A percentile compares a stretch with the other conserved stretches of the same genome.
Evolutionary conservation across 2,113 vertebrate genomes (phyloP).

Genomic region (Hippocampus comes): DNA sequence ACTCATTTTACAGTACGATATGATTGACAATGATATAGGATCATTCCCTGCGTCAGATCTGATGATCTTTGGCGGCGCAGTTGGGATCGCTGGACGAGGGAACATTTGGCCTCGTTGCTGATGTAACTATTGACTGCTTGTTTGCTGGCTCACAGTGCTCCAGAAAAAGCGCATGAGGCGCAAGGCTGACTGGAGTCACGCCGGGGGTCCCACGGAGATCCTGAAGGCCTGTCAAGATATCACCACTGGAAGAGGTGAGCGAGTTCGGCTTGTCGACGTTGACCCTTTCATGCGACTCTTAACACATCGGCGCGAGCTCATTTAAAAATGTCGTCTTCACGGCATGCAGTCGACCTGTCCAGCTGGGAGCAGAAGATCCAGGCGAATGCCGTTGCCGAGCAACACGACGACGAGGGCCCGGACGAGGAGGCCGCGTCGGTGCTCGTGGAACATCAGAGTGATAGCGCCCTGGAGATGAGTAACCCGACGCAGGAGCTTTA

Average conservation of each 20-base stretch:
- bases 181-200: conserved; percentile 75
- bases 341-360: conserved; percentile 78
- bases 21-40: no score
- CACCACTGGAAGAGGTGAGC: conserved; percentile 79
- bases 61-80: background rate
- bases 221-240: conserved; percentile 84
- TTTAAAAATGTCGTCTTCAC: background rate
- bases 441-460: conserved; percentile 80
- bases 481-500: conserved; percentile 77
- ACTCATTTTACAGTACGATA: no score
- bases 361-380: conserved; percentile 91
- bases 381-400: conserved; percentile 70
- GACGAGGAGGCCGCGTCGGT: conserved; percentile 72
- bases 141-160: conserved; percentile 68
- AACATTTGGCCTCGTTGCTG: background rate
- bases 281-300: background rate
- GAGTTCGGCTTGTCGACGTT: background rate
- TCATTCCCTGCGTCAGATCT: no score
- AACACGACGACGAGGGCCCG: conserved; percentile 65
- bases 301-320: background rate
- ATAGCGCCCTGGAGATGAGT: conserved; percentile 74
- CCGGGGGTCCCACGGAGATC: conserved; percentile 82
- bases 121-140: background rate
- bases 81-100: no score
- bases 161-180: conserved; percentile 79